Base-by-base conservation (phyloP, 2,888 invertebrate species). In the Tholera decimalis region DNA sequence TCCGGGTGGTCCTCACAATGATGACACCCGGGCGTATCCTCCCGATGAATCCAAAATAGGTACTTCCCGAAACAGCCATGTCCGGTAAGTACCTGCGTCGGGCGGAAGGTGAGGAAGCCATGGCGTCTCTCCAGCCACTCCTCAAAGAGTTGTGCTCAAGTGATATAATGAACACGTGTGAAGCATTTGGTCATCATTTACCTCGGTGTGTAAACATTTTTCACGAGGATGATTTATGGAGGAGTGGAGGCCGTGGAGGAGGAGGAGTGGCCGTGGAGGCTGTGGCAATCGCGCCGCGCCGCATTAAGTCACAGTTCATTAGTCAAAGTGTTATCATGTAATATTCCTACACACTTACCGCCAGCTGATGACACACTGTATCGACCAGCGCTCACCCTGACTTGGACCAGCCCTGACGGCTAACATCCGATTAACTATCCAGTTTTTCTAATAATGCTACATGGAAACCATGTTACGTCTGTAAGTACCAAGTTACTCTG, bases 231-330 rank as follows among this genome's bases (percentile, higher is more conserved):
- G 81, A 81, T 81, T 80, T 77, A 81, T 82, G n/a, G n/a, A n/a
- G n/a, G n/a, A n/a, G n/a, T n/a, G n/a, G n/a, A n/a, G n/a, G n/a
- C n/a, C n/a, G n/a, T n/a, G n/a, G n/a, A n/a, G n/a, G n/a, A n/a
- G n/a, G n/a, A n/a, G n/a, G n/a, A n/a, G n/a, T n/a, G 65, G 39
- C 71, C 69, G 39, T 35, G 30, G 61, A 58, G 64, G 61, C 70
- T 77, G 72, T n/a, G n/a, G n/a, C 70, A 69, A 62, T 58, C 57
- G 39, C 43, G 39, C 30, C 46, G 15, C 46, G 51, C 72, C 67
- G 72, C n/a, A n/a, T 70, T 72, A 77, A 63, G 70, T 70, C 77
- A 82, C 74, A 69, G 77, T 60, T 82, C 80, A 82, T 81, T 82
- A 81, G 83, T 77, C 80, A 82, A 77, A 75, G 75, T 75, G 68